phyloP scores from a whole-genome alignment of 2,888 invertebrate genomes.

The Hoplodrina blanda region DNA sequence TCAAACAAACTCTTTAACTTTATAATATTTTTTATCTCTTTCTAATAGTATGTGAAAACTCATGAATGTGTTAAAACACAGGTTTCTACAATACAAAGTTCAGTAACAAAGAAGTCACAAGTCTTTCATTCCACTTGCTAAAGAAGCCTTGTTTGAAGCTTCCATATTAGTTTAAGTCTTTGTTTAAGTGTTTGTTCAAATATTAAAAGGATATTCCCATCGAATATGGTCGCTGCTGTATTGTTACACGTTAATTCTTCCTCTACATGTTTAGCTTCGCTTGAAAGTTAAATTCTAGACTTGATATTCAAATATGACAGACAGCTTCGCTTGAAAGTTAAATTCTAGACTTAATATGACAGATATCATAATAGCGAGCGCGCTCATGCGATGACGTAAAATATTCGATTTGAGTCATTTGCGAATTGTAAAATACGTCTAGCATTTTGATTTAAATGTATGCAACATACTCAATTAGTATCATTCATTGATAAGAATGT shows the following conservation, averaged over 20 bases:
- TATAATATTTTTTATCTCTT: no score
- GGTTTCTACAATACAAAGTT: slow-evolving; percentile 1
- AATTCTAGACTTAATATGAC: no score
- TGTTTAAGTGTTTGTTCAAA: slow-evolving; percentile 6
- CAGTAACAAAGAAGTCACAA: slow-evolving; percentile 7
- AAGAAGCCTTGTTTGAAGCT: slow-evolving; percentile 10
- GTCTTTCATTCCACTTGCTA: slow-evolving; percentile 3
- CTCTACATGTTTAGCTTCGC: neutral
- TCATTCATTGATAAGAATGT: no score
- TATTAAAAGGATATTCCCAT: slow-evolving; percentile 14
- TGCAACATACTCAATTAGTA: no score
- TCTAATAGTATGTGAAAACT: neutral
- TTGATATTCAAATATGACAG: no score
- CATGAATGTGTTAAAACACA: slow-evolving; percentile 12
- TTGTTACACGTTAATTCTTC: slow-evolving; percentile 5
- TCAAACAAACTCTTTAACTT: no score
- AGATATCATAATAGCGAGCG: no score
- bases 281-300: neutral
- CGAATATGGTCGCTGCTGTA: neutral
- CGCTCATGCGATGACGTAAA: no score
- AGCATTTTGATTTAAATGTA: no score
- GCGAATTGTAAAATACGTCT: no score
- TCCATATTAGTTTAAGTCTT: slow-evolving; percentile 13
- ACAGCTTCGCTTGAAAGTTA: no score
- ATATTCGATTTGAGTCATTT: no score